These are phyloP conservation scores for Podocnemis expansa DNA, from an alignment of 2,113 vertebrate species.

Conservation along the genomic window DNA sequence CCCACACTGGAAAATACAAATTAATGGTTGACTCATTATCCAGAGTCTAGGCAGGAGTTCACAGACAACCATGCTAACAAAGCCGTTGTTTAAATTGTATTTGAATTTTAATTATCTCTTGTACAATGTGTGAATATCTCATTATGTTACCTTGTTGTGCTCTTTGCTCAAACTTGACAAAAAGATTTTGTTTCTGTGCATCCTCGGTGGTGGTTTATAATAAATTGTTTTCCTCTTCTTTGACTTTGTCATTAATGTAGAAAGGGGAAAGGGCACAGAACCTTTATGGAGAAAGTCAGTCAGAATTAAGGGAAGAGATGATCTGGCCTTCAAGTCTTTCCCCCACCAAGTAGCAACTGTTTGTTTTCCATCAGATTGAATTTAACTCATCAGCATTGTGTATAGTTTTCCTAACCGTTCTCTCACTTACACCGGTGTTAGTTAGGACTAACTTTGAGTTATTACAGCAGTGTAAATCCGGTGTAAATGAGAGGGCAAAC, in stretches of 20 bases:
- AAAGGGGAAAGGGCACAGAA: background rate
- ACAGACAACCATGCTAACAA: background rate
- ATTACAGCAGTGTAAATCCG: background rate
- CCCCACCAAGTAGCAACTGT: background rate
- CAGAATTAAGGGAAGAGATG: slow-evolving; percentile 25
- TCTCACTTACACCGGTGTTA: background rate
- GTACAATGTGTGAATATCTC: rapidly evolving
- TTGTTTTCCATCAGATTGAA: slow-evolving; percentile 40
- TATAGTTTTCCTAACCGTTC: background rate
- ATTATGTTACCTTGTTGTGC: background rate
- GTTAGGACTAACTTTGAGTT: background rate
- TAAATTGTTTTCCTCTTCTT: background rate
- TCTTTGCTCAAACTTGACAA: background rate
- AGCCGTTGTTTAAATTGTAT: background rate
- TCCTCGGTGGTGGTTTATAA: background rate
- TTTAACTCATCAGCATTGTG: slow-evolving; percentile 30
- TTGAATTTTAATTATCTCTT: background rate
- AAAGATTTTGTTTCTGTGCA: background rate
- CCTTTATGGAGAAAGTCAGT: slow-evolving; percentile 18
- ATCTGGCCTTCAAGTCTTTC: background rate
- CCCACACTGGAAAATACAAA: slow-evolving; percentile 54
- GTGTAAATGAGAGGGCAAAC: background rate
- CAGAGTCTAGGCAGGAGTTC: slow-evolving; percentile 15
- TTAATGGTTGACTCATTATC: slow-evolving; percentile 39
- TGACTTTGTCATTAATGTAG: background rate